These are phyloP conservation scores for Dyspetes luteomarginatus DNA, from an alignment of 2,888 invertebrate genomes.

Conservation along the genomic window DNA sequence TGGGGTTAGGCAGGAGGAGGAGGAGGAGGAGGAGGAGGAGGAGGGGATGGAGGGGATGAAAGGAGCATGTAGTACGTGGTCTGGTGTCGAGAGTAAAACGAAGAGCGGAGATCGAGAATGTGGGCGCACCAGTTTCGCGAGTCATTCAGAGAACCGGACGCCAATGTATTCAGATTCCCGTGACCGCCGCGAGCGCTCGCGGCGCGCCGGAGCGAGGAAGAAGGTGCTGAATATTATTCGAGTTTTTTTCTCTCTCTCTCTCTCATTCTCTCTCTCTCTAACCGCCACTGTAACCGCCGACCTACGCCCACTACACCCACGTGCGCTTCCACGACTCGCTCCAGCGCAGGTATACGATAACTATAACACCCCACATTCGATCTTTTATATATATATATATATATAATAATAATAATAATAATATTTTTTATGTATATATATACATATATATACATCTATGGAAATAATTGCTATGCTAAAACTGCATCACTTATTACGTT, in stretches of 20 bases:
- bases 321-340: conserved; percentile 40
- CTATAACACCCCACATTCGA: neutral
- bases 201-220: conserved; percentile 50
- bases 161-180: conserved; percentile 69
- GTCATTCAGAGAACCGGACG: conserved; percentile 72
- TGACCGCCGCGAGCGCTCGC: conserved; percentile 45
- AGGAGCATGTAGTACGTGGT: neutral
- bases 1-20: conserved; percentile 48
- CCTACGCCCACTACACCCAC: conserved; percentile 52
- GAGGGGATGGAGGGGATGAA: no score
- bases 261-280: neutral
- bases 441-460: neutral
- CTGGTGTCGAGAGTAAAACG: neutral
- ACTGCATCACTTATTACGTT: conserved; percentile 25
- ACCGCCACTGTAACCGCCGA: conserved; percentile 29
- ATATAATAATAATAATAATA: neutral
- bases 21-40: no score
- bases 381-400: conserved; percentile 15
- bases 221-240: conserved; percentile 61
- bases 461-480: neutral
- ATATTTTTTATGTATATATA: conserved; percentile 25
- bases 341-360: conserved; percentile 37
- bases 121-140: conserved; percentile 79
- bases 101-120: conserved; percentile 70
- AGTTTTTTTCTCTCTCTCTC: conserved; percentile 37